Evolutionary conservation across 2,797 vertebrate species (phyloP).

Genomic region (Sebastes flavidus): DNA sequence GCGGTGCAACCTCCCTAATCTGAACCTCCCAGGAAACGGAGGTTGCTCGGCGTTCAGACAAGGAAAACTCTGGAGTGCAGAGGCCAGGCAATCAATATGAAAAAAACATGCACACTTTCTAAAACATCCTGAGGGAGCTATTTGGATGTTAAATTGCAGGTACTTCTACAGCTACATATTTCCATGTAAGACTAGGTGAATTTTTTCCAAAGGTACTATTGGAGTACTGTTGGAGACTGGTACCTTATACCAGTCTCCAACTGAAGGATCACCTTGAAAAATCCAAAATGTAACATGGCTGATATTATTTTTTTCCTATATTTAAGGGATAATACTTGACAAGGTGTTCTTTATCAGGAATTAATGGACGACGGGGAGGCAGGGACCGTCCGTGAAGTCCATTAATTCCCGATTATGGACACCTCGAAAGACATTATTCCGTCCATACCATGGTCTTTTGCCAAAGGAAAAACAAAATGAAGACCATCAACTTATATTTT

Average conservation of each 20-base stretch:
- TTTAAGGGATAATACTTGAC: background rate
- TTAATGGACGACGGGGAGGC: too few species aligned
- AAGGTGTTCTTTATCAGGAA: too few species aligned
- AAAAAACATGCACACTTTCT: background rate
- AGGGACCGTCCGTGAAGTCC: too few species aligned
- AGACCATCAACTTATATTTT: rapidly evolving
- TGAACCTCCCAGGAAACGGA: slow-evolving; percentile 25
- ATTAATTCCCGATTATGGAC: too few species aligned
- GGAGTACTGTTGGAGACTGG: too few species aligned
- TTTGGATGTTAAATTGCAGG: background rate
- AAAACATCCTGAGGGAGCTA: slow-evolving; percentile 5
- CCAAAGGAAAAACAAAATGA: too few species aligned
- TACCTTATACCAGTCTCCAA: background rate
- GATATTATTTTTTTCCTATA: background rate
- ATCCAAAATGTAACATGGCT: background rate
- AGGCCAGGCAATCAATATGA: background rate
- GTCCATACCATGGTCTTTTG: too few species aligned
- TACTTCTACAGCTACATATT: background rate
- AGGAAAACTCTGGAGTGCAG: background rate
- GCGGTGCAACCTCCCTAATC: slow-evolving; percentile 28
- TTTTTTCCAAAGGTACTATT: background rate
- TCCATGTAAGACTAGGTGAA: background rate
- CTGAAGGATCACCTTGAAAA: background rate
- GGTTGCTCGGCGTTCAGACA: slow-evolving; percentile 13
- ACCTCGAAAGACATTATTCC: rapidly evolving